phyloP scores from a whole-genome alignment of 92 coral and sea anemone genomes.

The Umimayanthus kanabou region DNA sequence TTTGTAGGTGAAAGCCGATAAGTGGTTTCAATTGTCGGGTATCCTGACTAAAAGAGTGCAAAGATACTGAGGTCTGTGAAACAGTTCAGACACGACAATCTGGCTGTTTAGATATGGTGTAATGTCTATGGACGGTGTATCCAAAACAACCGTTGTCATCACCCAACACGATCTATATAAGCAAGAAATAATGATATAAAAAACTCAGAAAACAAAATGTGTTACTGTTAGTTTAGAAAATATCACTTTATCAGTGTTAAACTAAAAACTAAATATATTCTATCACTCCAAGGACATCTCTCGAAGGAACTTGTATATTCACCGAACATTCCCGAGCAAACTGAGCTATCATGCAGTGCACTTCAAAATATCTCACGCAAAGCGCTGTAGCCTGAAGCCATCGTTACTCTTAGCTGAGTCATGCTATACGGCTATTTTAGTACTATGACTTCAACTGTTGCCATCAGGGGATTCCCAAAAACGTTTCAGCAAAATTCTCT shows the following conservation, averaged over 20 bases:
- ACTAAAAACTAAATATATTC: background rate
- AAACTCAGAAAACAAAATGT: background rate
- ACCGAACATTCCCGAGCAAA: background rate
- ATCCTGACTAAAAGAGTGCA: constrained; percentile 4
- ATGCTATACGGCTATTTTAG: background rate
- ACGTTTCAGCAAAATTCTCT: background rate
- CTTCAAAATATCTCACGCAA: background rate
- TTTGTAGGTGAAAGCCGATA: constrained; percentile 12
- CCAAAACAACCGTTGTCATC: background rate
- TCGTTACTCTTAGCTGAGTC: background rate
- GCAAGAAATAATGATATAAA: background rate
- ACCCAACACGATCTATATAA: background rate
- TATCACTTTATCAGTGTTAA: background rate
- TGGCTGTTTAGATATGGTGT: background rate
- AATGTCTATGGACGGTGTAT: background rate
- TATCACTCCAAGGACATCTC: no score
- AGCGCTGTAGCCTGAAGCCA: background rate
- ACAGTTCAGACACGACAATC: background rate
- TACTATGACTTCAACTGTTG: background rate
- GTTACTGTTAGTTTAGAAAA: background rate
- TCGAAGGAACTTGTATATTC: background rate
- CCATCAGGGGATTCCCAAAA: background rate
- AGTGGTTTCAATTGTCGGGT: constrained; percentile 9
- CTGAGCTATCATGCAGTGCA: background rate
- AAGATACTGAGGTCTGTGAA: background rate